Evolutionary conservation across 2,797 vertebrate species (phyloP).

Genomic region (Erethizon dorsatum): DNA sequence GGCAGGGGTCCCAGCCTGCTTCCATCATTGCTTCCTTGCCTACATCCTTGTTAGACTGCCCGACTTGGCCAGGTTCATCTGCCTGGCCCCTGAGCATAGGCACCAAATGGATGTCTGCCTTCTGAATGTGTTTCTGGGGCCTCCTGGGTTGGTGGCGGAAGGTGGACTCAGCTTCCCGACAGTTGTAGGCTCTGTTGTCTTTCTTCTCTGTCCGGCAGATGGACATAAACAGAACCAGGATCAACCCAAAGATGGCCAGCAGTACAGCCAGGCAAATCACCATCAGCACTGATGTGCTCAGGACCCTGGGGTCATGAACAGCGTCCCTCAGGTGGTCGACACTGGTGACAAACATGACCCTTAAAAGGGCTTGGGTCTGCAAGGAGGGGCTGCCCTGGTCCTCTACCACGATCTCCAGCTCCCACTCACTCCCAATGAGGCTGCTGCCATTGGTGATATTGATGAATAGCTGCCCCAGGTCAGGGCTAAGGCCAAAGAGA

Average conservation of each 20-base stretch:
- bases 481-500: slow-evolving; percentile 92
- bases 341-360: slow-evolving; percentile 92
- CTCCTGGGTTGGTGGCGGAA: slow-evolving; percentile 95
- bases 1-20: slow-evolving; percentile 43
- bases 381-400: slow-evolving; percentile 92
- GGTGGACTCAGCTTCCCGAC: slow-evolving; percentile 95
- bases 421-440: slow-evolving; percentile 92
- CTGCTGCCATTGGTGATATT: slow-evolving; percentile 95
- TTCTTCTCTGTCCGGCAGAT: slow-evolving; percentile 93
- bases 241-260: slow-evolving; percentile 91
- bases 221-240: slow-evolving; percentile 92
- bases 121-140: slow-evolving; percentile 96
- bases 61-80: slow-evolving; percentile 85
- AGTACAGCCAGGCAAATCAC: slow-evolving; percentile 92
- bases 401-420: slow-evolving; percentile 91
- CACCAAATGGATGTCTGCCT: slow-evolving; percentile 96
- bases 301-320: slow-evolving; percentile 87
- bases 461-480: slow-evolving; percentile 93
- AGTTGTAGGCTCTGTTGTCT: slow-evolving; percentile 96
- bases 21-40: slow-evolving; percentile 61
- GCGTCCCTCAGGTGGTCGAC: slow-evolving; percentile 93
- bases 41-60: slow-evolving; percentile 9
- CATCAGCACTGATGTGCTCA: slow-evolving; percentile 92
- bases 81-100: slow-evolving; percentile 93
- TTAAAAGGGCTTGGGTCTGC: slow-evolving; percentile 89